Evolutionary conservation across 2,888 invertebrate species (phyloP), one percentile per base, ranked within the genome.

Genomic region (Gari tellinella): DNA sequence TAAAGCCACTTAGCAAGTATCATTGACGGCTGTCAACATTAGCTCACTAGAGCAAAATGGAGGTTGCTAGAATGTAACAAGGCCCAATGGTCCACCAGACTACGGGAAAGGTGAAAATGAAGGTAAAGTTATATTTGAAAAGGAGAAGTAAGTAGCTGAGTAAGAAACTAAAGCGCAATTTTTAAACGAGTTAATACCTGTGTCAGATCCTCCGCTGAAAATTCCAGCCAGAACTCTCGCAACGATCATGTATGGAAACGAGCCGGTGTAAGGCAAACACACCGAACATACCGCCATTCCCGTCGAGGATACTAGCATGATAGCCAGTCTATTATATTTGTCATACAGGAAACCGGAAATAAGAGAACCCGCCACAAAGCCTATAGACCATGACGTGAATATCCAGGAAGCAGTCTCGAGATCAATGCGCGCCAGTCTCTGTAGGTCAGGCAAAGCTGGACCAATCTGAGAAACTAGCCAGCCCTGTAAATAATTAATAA

Each of bases 391-490:
- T 23, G 69, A 49, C 31, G 75, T 75, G 45, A 75, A 70, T 37
- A 69, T 48, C 75, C 75, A 75, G n/a, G 75, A 66, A 5, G 53
- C 63, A 1, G 70, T 62, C 12, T 70, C 70, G 2, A 75, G 43
- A 23, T 65, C 69, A 19, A 75, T 38, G 40, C 37, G 8, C 0
- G 49, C 65, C 1, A 75, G 62, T n/a, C 1, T 15, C 31, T 69
- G 69, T n/a, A 75, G 46, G 37, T 66, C 70, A 17, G 75, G 75
- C 17, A 75, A 49, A 23, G 69, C 57, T 10, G 62, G 52, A 2
- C 75, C 75, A 4, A 66, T 61, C 57, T 75, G 75, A 8, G 68
- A n/a, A 15, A 66, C 65, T 8, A 70, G 53, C 55, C 62, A 69
- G 15, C 65, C 75, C 75, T 75, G 60, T 14, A 63, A 23, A 48